Base-by-base conservation (phyloP, 2,888 invertebrate species). In the Eupithecia subfuscata region DNA sequence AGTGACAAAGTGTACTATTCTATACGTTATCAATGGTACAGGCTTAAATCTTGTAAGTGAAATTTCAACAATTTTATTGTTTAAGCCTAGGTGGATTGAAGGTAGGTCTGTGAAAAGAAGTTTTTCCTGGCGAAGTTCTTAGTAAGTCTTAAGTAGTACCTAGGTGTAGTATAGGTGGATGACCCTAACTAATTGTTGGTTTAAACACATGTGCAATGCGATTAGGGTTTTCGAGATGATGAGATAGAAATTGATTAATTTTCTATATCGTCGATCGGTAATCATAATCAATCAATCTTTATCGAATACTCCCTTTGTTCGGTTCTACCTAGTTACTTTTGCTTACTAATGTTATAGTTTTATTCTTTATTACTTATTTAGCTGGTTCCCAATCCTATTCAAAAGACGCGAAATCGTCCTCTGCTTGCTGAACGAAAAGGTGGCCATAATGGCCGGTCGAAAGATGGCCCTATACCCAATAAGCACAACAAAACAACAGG, bases 11-110 rank as follows among this genome's bases (percentile, higher is more conserved):
- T 91, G 75, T 87, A 85, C 74, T 87, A 90, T 75, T 79, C 83
- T 2, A 76, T 92, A 4, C 88, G 87, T 78, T 87, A 91, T 79
- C 88, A 90, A 75, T 94, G 93, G 93, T 91, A 89, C 73, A 87
- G 76, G 71, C 82, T 94, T 48, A 93, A 92, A 81, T 89, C 90
- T 86, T 94, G 94, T 94, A 78, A 94, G 94, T 93, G 73, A 12
- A 30, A 60, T 22, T 56, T 60, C 14, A 12, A 11, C 22, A 11
- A 52, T 52, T 52, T 22, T 25, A 12, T 60, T 25, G 2, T 25
- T 11, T 16, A 1, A 18, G n/a, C n/a, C 4, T 56, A 11, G 7
- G 12, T 56, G 9, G 3, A 52, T 52, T 52, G n/a, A n/a, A 56
- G 56, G 12, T 52, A 52, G n/a, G 48, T 52, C 48, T n/a, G 18